Evolutionary conservation across 1,140 invertebrate species (phyloP), one percentile per base, ranked within the genome.

Genomic region (Antheraea pernyi): DNA sequence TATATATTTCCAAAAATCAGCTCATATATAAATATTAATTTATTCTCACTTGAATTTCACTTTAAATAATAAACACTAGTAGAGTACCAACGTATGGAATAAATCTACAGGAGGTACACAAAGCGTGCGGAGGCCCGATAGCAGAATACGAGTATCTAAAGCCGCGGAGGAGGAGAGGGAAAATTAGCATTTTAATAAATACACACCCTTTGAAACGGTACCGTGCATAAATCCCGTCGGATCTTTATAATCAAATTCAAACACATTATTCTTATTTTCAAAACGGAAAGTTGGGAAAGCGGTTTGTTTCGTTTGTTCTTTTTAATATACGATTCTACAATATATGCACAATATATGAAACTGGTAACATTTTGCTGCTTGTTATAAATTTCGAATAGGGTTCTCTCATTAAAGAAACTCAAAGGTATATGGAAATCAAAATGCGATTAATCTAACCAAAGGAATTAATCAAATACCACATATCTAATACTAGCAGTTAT

Each of bases 111-210:
- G 85, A 79, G 79, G 89, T 88, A 89, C 72, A 91, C 88, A 91
- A 88, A 91, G 88, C 86, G 90, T 91, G 90, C 79, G 82, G 78
- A 74, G 70, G 76, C 73, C 85, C 76, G 90, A 92, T 92, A 92
- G 86, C 48, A 59, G 65, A 67, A 48, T 46, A 48, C 84, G 81
- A 76, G 80, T 85, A 89, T 85, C 89, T 87, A 89, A 86, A 84
- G 86, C 87, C 76, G 73, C 61, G 67, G 19, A 11, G 67, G 78
- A 80, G 83, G 77, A 42, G 81, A 78, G 79, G 67, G 79, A 84
- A 90, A 92, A 92, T 92, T 92, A 89, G 90, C 90, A 92, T 92
- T 92, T 92, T 92, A 92, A 92, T 92, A 92, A 92, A 92, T 92
- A 91, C 84, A 92, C 90, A 92, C 90, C 90, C 90, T 91, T 91